Evolutionary conservation across 2,888 invertebrate species (phyloP).

Genomic region (Apamea epomidion): DNA sequence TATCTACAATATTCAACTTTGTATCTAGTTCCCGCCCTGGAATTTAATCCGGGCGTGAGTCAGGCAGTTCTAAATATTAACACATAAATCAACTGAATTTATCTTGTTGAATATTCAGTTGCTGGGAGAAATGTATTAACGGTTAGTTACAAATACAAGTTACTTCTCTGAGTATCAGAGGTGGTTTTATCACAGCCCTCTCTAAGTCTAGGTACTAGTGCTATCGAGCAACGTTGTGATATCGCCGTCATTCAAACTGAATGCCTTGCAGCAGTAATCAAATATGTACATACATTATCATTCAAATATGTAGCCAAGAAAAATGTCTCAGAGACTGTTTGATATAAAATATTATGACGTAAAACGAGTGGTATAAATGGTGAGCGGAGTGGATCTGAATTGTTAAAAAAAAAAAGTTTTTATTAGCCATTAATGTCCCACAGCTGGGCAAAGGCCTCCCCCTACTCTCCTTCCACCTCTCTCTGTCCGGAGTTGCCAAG

Average conservation of each 20-base stretch:
- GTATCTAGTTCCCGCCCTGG: conserved; percentile 38
- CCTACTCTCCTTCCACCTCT: no score
- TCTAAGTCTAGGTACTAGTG: not conserved
- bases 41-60: conserved; percentile 39
- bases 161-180: conserved; percentile 17
- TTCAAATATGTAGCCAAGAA: conserved; percentile 20
- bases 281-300: conserved; percentile 37
- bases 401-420: no score
- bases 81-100: conserved; percentile 58
- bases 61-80: conserved; percentile 51
- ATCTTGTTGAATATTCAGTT: conserved; percentile 38
- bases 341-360: conserved; percentile 4
- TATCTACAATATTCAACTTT: conserved; percentile 27
- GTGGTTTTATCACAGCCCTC: conserved; percentile 12
- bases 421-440: no score
- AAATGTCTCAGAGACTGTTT: not conserved
- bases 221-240: not conserved
- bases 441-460: no score
- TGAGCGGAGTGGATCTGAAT: not conserved
- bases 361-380: not conserved
- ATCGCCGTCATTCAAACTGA: conserved; percentile 10
- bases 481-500: no score
- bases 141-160: conserved; percentile 28
- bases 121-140: conserved; percentile 32
- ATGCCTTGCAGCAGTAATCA: conserved; percentile 7